Evolutionary conservation across 2,888 invertebrate species (phyloP).

Genomic region (Panzeria rudis): DNA sequence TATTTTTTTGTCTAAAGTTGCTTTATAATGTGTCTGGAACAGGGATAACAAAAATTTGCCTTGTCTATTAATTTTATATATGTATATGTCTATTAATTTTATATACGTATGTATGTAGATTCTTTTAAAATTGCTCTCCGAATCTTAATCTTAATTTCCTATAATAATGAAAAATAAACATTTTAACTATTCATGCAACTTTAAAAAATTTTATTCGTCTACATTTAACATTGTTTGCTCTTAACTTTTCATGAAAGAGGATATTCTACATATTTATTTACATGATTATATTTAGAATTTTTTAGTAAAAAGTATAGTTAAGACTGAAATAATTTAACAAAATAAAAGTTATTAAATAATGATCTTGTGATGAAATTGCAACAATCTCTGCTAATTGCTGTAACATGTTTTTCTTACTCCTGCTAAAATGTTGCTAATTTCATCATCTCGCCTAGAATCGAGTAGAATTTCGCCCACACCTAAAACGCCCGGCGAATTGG

Average conservation of each 20-base stretch:
- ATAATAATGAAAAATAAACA: background rate
- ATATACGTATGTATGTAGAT: no score
- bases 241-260: background rate
- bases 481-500: slow-evolving; percentile 45
- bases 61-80: no score
- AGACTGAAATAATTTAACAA: slow-evolving; percentile 17
- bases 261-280: slow-evolving; percentile 45
- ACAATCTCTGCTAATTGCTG: slow-evolving; percentile 86
- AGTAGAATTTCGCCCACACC: slow-evolving; percentile 77
- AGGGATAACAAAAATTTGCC: no score
- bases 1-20: no score
- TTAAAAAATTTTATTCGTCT: slow-evolving; percentile 43
- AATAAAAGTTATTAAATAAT: slow-evolving; percentile 1
- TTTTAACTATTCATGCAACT: background rate
- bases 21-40: no score
- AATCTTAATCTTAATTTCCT: background rate
- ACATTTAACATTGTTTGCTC: slow-evolving; percentile 4
- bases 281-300: slow-evolving; percentile 25
- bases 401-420: slow-evolving; percentile 95
- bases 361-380: background rate
- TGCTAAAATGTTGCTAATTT: slow-evolving; percentile 94
- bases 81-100: no score
- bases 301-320: background rate
- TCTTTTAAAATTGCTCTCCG: no score
- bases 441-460: slow-evolving; percentile 90